Evolutionary conservation across 2,113 vertebrate genomes (phyloP), one percentile per base, ranked within the genome.

Genomic region (Nibea coibor): DNA sequence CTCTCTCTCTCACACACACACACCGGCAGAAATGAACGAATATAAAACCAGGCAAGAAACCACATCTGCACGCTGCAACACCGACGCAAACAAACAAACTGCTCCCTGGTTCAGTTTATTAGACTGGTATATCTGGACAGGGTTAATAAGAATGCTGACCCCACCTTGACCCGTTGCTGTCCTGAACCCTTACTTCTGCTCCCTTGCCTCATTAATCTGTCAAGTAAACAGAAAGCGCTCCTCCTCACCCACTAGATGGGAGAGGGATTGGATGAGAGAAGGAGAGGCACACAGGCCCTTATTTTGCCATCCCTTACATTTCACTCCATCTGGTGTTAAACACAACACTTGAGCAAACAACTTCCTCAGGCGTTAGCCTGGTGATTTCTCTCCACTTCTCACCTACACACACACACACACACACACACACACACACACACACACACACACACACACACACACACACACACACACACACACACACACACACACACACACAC

Each of bases 101-200:
- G 43, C 53, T 65, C 53, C 45, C 42, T 70, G 66, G 42, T 82
- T 82, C 22, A 77, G 61, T 88, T 74, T 53, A 89, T 85, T 84
- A 70, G 82, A 86, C 63, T 39, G 78, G 75, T 86, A 53, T 84
- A 75, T 87, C 42, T 88, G 78, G 73, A 76, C 78, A 71, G 70
- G 86, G 86, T 92, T 92, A 91, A 92, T 92, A 87, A 85, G 75
- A 90, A 79, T 73, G 75, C 62, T 68, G 45, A 84, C 63, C 85
- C 64, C 48, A 11, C 48, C 47, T 3, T 83, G 83, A 87, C 80
- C 80, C 26, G 11, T 56, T 35, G 22, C 63, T 78, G 85, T 84
- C 87, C 80, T 66, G 39, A 26, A 51, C 51, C 78, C 48, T 78
- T 50, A 82, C 45, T 79, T 58, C 61, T 75, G 79, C 75, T 84